Percentiles rank a stretch among this genome's conserved stretches.
These are phyloP conservation scores for Castor canadensis DNA, from an alignment of 2,113 vertebrate species.

Conservation along the genomic window DNA sequence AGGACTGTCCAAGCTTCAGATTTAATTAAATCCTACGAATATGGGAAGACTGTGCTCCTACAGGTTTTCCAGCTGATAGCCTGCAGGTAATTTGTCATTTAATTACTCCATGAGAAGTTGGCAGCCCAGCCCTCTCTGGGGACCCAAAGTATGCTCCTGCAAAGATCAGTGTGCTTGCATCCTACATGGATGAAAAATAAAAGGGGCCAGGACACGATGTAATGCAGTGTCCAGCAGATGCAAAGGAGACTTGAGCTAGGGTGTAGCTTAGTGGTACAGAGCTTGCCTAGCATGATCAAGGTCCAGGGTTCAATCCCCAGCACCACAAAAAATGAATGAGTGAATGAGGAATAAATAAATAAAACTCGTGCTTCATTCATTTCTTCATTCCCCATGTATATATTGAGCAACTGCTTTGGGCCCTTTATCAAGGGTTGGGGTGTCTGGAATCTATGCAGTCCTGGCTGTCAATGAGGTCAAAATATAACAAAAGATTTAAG, in stretches of 20 bases:
- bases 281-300: not conserved
- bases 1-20: conserved; percentile 32
- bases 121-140: conserved; percentile 52
- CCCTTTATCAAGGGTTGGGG: not conserved
- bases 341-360: no score
- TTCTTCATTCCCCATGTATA: not conserved
- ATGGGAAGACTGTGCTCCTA: conserved; percentile 55
- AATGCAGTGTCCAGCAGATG: not conserved
- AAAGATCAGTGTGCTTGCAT: not conserved
- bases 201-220: not conserved
- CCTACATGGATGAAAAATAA: not conserved
- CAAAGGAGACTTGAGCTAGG: not conserved
- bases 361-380: no score
- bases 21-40: conserved; percentile 63
- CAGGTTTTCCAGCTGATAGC: conserved; percentile 67
- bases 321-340: not conserved
- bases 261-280: not conserved
- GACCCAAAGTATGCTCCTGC: conserved; percentile 25
- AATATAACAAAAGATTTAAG: not conserved
- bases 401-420: accelerated
- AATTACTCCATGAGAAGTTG: conserved; percentile 67
- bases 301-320: not conserved
- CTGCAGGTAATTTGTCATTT: conserved; percentile 75
- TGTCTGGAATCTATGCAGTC: not conserved
- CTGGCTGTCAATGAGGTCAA: not conserved